Percentiles rank a stretch among this genome's conserved stretches.
These are phyloP conservation scores for Molossus alvarezi DNA, from an alignment of 2,797 vertebrate genomes.

Conservation along the genomic window DNA sequence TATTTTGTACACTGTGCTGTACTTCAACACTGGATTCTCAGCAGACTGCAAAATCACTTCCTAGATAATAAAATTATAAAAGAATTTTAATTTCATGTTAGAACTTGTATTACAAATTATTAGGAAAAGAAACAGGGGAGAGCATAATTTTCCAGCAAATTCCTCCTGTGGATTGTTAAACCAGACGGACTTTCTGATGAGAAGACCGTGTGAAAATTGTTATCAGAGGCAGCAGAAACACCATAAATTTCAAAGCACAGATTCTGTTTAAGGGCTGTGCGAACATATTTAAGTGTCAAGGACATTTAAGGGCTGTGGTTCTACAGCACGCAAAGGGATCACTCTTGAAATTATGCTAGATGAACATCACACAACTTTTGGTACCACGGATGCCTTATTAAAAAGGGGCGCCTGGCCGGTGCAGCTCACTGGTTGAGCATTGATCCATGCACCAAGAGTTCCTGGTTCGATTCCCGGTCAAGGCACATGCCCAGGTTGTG, in stretches of 20 bases:
- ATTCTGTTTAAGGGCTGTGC: conserved; percentile 13
- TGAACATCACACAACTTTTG: neutral
- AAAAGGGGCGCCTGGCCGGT: neutral
- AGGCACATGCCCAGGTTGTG: too few species aligned
- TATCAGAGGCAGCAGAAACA: conserved; percentile 72
- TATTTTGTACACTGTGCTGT: conserved; percentile 90
- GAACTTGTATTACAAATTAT: conserved; percentile 88
- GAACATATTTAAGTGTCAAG: conserved; percentile 55
- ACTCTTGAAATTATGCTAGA: conserved; percentile 40
- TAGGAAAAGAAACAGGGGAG: conserved; percentile 84
- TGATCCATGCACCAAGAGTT: too few species aligned
- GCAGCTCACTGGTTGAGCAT: too few species aligned
- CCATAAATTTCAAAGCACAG: conserved; percentile 67
- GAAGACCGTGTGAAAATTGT: conserved; percentile 72
- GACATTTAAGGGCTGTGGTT: conserved; percentile 26
- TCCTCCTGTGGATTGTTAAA: conserved; percentile 43
- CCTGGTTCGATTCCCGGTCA: too few species aligned
- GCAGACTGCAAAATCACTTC: conserved; percentile 89
- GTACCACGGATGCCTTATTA: neutral
- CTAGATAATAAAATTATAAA: conserved; percentile 91
- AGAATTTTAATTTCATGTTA: conserved; percentile 90
- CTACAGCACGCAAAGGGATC: neutral
- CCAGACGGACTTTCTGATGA: conserved; percentile 67
- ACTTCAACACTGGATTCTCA: conserved; percentile 88
- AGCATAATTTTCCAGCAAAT: conserved; percentile 77